Conservation (phyloP, 1,140 invertebrate genomes). For the Drosophila insularis region DNA sequence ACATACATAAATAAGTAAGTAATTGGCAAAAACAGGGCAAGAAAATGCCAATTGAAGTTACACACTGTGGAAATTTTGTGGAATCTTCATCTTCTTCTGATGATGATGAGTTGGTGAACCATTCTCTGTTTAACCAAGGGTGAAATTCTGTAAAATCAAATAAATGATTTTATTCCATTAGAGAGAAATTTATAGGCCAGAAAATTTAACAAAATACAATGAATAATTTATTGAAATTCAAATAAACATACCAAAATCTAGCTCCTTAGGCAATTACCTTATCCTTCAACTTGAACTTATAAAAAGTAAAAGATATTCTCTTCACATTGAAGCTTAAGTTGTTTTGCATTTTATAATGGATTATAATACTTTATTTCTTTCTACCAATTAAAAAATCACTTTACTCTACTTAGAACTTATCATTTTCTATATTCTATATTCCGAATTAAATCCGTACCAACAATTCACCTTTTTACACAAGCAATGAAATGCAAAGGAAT, state of each 20-base stretch:
- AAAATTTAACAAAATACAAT: background rate
- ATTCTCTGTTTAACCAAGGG: conserved; percentile 2
- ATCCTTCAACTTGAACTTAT: background rate
- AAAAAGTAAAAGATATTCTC: background rate
- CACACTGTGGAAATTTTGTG: conserved; percentile 16
- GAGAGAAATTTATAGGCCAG: conserved; percentile 2
- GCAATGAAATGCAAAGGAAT: no score
- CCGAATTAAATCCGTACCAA: no score
- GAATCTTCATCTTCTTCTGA: background rate
- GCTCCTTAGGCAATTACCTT: background rate
- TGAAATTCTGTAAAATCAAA: conserved; percentile 2
- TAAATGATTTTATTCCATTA: conserved; percentile 2
- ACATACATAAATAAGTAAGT: conserved; percentile 29
- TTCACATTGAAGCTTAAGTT: no score
- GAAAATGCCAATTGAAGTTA: conserved; percentile 49
- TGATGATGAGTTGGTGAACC: no score
- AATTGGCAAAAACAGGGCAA: background rate
- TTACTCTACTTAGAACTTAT: no score
- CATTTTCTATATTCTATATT: no score
- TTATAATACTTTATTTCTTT: no score
- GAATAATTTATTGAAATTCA: conserved; percentile 1
- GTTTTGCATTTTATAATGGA: no score
- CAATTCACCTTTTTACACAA: no score
- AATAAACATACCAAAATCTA: background rate
- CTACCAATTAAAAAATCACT: no score